Evolutionary conservation across 2,888 invertebrate genomes (phyloP), one percentile per base, ranked within the genome.

Genomic region (Lagria hirta): DNA sequence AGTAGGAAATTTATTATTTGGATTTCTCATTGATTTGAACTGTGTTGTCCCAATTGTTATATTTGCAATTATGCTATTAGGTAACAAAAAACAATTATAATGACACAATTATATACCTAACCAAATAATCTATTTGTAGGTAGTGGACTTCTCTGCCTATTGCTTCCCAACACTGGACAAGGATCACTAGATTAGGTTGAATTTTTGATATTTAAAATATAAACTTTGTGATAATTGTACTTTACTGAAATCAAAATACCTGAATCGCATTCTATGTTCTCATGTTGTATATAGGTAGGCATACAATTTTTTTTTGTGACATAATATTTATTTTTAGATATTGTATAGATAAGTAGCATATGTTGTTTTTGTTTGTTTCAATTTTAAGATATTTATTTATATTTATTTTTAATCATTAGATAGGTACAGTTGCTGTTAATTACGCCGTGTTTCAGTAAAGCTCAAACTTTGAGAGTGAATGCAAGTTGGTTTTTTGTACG

Each of bases 21-120:
- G 88, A 44, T 86, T 85, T 71, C 77, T 88, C 53, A 86, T 88
- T 56, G 88, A 88, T 74, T 76, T 86, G 60, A 85, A 86, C 68
- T 88, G 88, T 65, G 80, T 82, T 43, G 73, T 88, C 51, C 87
- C 88, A 14, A 83, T 88, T 41, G 78, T 83, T 24, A 68, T 87
- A 41, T 87, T 88, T 71, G 78, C 85, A 54, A 77, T 80, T 61
- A 82, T 87, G 77, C 72, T 88, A 46, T 80, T 87, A 61, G 73
- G 88, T 88, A 71, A 82, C 81, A 79, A n/a, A n/a, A n/a, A n/a
- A n/a, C n/a, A n/a, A n/a, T n/a, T n/a, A n/a, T n/a, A n/a, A n/a
- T n/a, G n/a, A n/a, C n/a, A n/a, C n/a, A n/a, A n/a, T n/a, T n/a
- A n/a, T n/a, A n/a, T n/a, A n/a, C n/a, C n/a, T n/a, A n/a, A n/a